Percentiles rank a stretch among this genome's conserved stretches.
Conservation (phyloP, 35 echinoderm and acorn worm genomes). For the Heliocidaris erythrogramma region DNA sequence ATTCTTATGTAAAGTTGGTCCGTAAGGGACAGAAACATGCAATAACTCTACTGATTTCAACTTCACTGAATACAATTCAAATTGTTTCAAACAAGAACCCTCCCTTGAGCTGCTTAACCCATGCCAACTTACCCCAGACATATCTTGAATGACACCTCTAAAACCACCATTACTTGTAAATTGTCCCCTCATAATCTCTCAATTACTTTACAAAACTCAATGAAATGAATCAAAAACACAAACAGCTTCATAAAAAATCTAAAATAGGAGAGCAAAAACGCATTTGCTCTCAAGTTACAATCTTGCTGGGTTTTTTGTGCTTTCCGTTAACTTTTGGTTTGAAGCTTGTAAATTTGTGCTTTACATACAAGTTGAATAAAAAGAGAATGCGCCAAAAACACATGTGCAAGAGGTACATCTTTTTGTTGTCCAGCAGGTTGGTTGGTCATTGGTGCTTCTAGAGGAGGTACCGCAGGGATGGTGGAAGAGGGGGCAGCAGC, state of each 20-base stretch:
- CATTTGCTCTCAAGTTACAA: not conserved
- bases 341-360: not conserved
- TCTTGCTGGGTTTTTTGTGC: not conserved
- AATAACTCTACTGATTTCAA: conserved; percentile 4
- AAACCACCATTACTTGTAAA: not conserved
- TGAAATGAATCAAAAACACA: not conserved
- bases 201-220: not conserved
- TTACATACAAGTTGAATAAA: not conserved
- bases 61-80: not conserved
- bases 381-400: not conserved
- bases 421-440: not conserved
- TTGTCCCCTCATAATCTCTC: not conserved
- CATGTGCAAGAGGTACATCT: not conserved
- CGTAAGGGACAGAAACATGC: conserved; percentile 7
- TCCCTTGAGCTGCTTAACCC: not conserved
- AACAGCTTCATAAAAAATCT: not conserved
- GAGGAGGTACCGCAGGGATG: not conserved
- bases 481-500: not conserved
- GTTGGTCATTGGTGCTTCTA: not conserved
- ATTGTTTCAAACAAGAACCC: not conserved
- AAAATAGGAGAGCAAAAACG: not conserved
- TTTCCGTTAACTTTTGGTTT: not conserved
- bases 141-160: not conserved
- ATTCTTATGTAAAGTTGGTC: conserved; percentile 9
- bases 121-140: not conserved